Conservation (phyloP, 2,797 vertebrate species). For the Anabacerthia variegaticeps region DNA sequence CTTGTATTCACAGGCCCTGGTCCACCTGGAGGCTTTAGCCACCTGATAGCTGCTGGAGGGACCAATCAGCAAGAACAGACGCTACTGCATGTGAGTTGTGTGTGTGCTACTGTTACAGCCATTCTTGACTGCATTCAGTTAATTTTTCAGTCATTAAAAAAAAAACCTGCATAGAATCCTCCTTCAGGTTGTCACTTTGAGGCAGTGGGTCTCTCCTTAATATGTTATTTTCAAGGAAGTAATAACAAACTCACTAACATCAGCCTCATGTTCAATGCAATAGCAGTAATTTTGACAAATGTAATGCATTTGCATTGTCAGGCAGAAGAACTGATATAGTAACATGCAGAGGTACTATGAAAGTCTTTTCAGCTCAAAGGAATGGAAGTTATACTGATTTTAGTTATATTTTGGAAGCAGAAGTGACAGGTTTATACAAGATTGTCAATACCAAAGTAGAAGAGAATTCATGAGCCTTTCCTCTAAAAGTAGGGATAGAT, state of each 20-base stretch:
- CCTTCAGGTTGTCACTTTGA: neutral
- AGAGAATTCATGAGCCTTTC: neutral
- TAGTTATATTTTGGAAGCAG: conserved; percentile 5
- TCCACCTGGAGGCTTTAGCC: neutral
- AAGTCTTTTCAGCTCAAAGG: neutral
- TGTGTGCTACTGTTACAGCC: neutral
- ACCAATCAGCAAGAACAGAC: neutral
- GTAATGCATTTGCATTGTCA: neutral
- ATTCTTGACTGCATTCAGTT: neutral
- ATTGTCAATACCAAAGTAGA: neutral
- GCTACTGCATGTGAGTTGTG: neutral
- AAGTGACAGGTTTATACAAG: conserved; percentile 4
- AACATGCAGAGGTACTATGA: neutral
- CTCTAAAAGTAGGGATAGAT: neutral
- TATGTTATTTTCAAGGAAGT: neutral
- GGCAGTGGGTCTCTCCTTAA: neutral
- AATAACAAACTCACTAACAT: neutral
- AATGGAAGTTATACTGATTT: neutral
- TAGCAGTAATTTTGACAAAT: neutral
- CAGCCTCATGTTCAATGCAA: neutral
- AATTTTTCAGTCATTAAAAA: neutral
- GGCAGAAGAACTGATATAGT: neutral
- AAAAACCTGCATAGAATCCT: neutral
- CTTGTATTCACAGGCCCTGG: neutral
- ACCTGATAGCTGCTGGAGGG: neutral